Base-by-base conservation (phyloP, 2,113 vertebrate genomes). In the Embiotoca jacksoni region DNA sequence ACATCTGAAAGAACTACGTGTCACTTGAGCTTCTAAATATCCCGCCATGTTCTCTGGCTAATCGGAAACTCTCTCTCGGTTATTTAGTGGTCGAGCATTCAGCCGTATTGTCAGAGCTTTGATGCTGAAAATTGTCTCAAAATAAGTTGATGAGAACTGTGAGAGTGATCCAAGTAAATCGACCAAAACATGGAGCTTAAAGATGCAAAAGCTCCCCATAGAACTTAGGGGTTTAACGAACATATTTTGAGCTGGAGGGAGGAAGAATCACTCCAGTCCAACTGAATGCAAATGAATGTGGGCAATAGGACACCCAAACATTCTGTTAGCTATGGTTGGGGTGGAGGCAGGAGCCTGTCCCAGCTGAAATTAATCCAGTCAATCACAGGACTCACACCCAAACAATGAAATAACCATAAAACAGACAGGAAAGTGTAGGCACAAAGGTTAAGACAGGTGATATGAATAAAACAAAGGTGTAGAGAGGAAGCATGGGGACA, bases 381-480 rank as follows among this genome's bases (percentile, higher is more conserved):
- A 60, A 23, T 68, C 56, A 68, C 65, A 50, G 49, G n/a, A 13
- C 63, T 55, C 33, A 47, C 55, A 72, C 35, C 49, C 15, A 55
- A 83, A 52, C 37, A 62, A 15, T 68, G 32, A 72, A 74, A 65
- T 53, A 11, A 71, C 74, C 65, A 56, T 2, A 7, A 72, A 35
- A 23, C 30, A 56, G 15, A 61, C 36, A 82, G n/a, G 10, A 59
- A 10, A 16, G 35, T 37, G 53, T 59, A 37, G 56, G 31, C 44
- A n/a, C 54, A 67, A 16, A 64, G 36, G 23, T 60, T 39, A 36
- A 59, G 23, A 44, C n/a, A 44, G 49, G 15, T 2, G 0, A 56
- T 59, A 72, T 44, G 37, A 66, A 66, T 23, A 56, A 56, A 68
- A 65, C 59, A 71, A 67, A 64, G 7, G 59, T 57, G 39, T 1